Conservation (phyloP, 2,797 vertebrate species). For the Synaphobranchus kaupii region DNA sequence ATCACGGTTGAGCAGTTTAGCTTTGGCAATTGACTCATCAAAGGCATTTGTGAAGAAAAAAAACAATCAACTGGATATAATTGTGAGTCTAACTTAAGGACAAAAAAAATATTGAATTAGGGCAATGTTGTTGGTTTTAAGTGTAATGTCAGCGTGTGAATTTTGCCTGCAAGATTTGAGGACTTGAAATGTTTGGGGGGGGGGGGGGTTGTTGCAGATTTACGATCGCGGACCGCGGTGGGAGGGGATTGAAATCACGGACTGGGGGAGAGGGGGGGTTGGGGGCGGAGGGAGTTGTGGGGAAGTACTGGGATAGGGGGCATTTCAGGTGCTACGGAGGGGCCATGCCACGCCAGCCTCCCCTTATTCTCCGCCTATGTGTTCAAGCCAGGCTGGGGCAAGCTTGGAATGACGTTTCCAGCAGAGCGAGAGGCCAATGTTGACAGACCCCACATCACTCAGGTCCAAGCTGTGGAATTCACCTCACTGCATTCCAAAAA, state of each 20-base stretch:
- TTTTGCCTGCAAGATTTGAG: background rate
- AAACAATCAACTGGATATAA: background rate
- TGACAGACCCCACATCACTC: background rate
- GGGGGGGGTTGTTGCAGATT: too few relatives aligned
- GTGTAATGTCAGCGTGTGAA: background rate
- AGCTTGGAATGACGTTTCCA: background rate
- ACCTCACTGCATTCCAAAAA: background rate
- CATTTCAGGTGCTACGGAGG: too few relatives aligned
- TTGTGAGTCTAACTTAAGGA: background rate
- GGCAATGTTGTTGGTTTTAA: background rate
- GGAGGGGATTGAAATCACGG: too few relatives aligned
- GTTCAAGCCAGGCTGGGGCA: background rate
- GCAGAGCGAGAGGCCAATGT: background rate
- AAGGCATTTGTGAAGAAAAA: conserved; percentile 4
- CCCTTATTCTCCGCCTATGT: too few relatives aligned
- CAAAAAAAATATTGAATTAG: background rate
- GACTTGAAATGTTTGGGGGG: background rate
- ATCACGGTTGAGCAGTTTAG: background rate
- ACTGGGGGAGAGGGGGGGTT: too few relatives aligned
- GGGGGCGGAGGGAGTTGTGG: too few relatives aligned
- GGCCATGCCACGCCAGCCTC: too few relatives aligned
- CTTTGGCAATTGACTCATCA: background rate
- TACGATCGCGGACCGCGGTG: too few relatives aligned
- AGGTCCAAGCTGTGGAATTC: background rate
- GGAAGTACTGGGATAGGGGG: too few relatives aligned